Evolutionary conservation across 2,888 invertebrate species (phyloP).

Genomic region (Arctia plantaginis): DNA sequence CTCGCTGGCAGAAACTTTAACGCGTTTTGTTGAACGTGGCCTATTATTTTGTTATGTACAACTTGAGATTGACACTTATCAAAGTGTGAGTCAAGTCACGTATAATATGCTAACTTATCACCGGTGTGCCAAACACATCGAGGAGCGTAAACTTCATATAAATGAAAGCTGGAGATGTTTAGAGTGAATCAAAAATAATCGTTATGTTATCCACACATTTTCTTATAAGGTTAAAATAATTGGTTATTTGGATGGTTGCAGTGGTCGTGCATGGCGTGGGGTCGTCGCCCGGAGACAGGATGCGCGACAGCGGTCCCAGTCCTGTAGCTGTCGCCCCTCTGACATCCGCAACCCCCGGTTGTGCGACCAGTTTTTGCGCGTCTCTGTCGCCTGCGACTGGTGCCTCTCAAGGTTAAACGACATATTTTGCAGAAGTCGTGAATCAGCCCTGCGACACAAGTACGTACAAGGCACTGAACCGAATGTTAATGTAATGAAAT

Average conservation of each 20-base stretch:
- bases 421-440: not conserved
- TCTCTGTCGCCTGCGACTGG: not conserved
- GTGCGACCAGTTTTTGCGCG: slow-evolving; percentile 25
- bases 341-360: not conserved
- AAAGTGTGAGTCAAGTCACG: not conserved
- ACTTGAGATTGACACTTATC: not conserved
- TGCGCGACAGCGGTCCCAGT: not conserved
- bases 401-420: slow-evolving; percentile 8
- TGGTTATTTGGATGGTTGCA: not conserved
- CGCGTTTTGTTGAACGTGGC: no score
- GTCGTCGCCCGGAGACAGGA: slow-evolving; percentile 21
- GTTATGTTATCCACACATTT: not conserved
- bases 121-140: not conserved
- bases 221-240: not conserved
- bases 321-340: not conserved
- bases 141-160: not conserved
- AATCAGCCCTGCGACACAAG: not conserved
- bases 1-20: no score
- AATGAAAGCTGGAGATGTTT: not conserved
- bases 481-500: not conserved
- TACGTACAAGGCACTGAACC: not conserved
- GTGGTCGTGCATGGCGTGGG: slow-evolving; percentile 1
- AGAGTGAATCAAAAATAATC: not conserved
- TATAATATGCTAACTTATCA: not conserved
- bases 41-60: no score